Base-by-base conservation (phyloP, 2,888 invertebrate genomes). In the Rhingia campestris region DNA sequence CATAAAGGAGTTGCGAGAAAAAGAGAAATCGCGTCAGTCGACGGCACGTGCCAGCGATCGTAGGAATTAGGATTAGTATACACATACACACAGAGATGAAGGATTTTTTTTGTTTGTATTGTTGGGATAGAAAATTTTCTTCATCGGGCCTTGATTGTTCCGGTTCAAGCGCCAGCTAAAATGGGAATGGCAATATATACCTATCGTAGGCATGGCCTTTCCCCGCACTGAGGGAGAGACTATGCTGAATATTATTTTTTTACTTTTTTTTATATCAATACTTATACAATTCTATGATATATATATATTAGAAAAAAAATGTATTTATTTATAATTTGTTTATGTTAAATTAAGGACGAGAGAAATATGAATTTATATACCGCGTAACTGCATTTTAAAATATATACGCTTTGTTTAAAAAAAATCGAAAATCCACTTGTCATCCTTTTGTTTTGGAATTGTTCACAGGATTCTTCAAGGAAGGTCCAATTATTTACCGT, bases 1-100 rank as follows among this genome's bases (percentile, higher is more conserved):
- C 89, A 95, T 95, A 92, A 95, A 94, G 92, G 94, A 95, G 91
- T 93, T 95, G 90, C 94, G 95, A 88, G 94, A 95, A 90, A 94
- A 94, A 89, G 95, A 95, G 91, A 94, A 94, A 92, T 92, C 93
- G 82, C 93, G 94, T 88, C 92, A 94, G 87, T 93, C 88, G 63
- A 86, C 88, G 70, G 86, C 91, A 77, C 90, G 91, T 77, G 90
- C 91, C 70, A 88, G 89, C 54, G 91, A 90, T 81, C 88, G 91
- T 59, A 88, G 91, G 86, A 91, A 91, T 86, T 75, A 64, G 63
- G 64, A 12, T 64, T 61, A 81, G 81, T 22, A 58, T 14, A 70
- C 49, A 37, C 45, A 43, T 47, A 59, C 73, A 47, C 54, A 63
- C 43, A 41, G 37, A 39, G 59, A 22, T 22, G 58, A 63, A 80